These are phyloP conservation scores for Tenthredo distinguenda DNA, from an alignment of 2,888 invertebrate genomes.

Conservation along the genomic window DNA sequence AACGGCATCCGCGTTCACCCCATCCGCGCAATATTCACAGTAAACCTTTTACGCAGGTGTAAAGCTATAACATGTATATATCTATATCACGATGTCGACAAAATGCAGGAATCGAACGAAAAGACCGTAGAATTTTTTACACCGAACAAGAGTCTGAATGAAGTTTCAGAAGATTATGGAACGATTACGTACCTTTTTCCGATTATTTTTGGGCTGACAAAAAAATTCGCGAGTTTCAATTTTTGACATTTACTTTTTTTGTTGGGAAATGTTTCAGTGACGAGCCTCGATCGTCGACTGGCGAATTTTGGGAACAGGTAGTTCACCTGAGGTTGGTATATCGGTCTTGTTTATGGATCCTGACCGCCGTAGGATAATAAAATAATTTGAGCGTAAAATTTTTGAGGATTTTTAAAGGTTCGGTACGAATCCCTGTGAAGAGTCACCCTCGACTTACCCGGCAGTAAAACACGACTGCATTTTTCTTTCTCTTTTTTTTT, in stretches of 20 bases:
- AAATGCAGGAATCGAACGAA: background rate
- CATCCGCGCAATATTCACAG: constrained; percentile 36
- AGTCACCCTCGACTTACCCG: constrained; percentile 36
- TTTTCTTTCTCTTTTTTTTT: background rate
- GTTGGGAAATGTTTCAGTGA: background rate
- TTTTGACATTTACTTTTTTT: background rate
- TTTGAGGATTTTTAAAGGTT: background rate
- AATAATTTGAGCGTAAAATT: constrained; percentile 64
- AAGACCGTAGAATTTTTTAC: background rate
- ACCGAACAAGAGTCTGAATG: background rate
- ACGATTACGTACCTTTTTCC: background rate
- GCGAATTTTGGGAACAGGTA: constrained; percentile 32
- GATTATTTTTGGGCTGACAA: background rate
- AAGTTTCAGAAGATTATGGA: background rate
- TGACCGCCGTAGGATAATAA: constrained; percentile 65
- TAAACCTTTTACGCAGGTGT: constrained; percentile 22
- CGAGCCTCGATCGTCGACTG: constrained; percentile 34
- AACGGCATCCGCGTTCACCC: constrained; percentile 21
- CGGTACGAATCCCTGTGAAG: background rate
- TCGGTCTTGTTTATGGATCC: constrained; percentile 33
- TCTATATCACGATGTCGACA: background rate
- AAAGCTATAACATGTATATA: background rate
- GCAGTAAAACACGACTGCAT: constrained; percentile 30
- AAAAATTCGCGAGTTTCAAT: background rate
- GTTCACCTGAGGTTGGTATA: constrained; percentile 46